A percentile compares a stretch with the other conserved stretches of the same genome.
phyloP scores from a whole-genome alignment of 2,888 invertebrate genomes.

The Melikaiella ostensackeni region DNA sequence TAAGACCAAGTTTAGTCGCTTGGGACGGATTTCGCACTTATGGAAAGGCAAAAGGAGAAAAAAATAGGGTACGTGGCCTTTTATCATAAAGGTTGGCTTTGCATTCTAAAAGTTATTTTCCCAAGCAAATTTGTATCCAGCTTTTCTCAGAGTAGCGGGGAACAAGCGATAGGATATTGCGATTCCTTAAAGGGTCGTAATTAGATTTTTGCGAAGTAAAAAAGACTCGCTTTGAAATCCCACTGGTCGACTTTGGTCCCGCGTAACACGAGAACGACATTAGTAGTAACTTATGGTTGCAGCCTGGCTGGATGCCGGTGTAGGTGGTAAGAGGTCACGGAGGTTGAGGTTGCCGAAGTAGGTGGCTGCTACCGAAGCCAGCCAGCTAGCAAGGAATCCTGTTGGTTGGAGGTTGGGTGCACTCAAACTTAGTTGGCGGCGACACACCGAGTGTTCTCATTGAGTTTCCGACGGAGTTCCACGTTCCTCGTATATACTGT shows the following conservation, averaged over 20 bases:
- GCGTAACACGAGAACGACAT: slow-evolving; percentile 76
- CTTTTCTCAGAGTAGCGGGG: too few species aligned
- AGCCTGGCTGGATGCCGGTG: slow-evolving; percentile 65
- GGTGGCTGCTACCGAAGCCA: slow-evolving; percentile 54
- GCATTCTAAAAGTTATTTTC: too few species aligned
- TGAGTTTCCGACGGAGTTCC: slow-evolving; percentile 59
- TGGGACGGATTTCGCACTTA: slow-evolving; percentile 35
- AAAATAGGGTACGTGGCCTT: neutral
- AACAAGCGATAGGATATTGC: neutral
- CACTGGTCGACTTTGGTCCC: slow-evolving; percentile 54
- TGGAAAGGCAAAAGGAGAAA: slow-evolving; percentile 17
- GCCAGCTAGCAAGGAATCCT: slow-evolving; percentile 60
- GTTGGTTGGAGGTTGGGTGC: slow-evolving; percentile 57
- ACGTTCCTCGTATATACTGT: slow-evolving; percentile 7
- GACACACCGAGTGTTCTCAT: slow-evolving; percentile 70
- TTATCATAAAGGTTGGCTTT: too few species aligned
- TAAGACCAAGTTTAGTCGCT: slow-evolving; percentile 27
- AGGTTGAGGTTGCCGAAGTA: slow-evolving; percentile 53
- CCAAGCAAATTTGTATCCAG: too few species aligned
- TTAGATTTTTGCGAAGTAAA: slow-evolving; percentile 53
- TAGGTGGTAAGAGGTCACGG: slow-evolving; percentile 51
- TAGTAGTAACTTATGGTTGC: slow-evolving; percentile 76
- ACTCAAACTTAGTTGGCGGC: slow-evolving; percentile 72
- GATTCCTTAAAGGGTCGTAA: slow-evolving; percentile 46
- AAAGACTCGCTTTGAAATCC: slow-evolving; percentile 51